A percentile compares a stretch with the other conserved stretches of the same genome.
Evolutionary conservation across 1,140 invertebrate species (phyloP).

Genomic region (Antheraea mylitta): DNA sequence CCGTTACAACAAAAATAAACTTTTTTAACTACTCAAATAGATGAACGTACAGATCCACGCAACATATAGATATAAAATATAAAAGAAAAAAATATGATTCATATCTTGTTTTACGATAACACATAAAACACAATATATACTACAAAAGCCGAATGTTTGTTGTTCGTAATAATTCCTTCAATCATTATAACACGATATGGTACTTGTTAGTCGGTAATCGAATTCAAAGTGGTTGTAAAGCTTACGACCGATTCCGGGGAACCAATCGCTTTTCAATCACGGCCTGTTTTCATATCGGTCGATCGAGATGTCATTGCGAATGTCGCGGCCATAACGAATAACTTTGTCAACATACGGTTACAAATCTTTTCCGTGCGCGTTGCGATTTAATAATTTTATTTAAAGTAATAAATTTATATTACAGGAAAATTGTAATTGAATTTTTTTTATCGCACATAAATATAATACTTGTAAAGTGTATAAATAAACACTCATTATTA

Average conservation of each 20-base stretch:
- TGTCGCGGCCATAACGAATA: conserved; percentile 42
- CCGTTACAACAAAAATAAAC: too few relatives aligned
- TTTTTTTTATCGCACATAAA: not conserved
- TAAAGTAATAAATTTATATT: not conserved
- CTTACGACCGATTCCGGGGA: not conserved
- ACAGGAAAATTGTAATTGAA: not conserved
- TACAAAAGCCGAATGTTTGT: too few relatives aligned
- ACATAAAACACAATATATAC: too few relatives aligned
- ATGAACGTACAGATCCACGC: too few relatives aligned
- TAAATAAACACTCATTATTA: too few relatives aligned
- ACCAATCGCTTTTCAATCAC: conserved; percentile 58
- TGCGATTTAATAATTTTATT: not conserved
- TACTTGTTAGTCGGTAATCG: not conserved
- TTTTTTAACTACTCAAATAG: too few relatives aligned
- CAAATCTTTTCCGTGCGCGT: not conserved
- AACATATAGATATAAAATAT: too few relatives aligned
- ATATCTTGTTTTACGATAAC: too few relatives aligned
- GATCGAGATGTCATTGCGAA: conserved; percentile 53
- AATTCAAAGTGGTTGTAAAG: conserved; percentile 9
- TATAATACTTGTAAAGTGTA: too few relatives aligned
- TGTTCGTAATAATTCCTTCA: too few relatives aligned
- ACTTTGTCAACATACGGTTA: not conserved
- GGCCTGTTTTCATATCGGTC: conserved; percentile 53
- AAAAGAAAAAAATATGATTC: too few relatives aligned
- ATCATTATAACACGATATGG: not conserved